Conservation (phyloP, 2,888 invertebrate genomes). For the Blera fallax region DNA sequence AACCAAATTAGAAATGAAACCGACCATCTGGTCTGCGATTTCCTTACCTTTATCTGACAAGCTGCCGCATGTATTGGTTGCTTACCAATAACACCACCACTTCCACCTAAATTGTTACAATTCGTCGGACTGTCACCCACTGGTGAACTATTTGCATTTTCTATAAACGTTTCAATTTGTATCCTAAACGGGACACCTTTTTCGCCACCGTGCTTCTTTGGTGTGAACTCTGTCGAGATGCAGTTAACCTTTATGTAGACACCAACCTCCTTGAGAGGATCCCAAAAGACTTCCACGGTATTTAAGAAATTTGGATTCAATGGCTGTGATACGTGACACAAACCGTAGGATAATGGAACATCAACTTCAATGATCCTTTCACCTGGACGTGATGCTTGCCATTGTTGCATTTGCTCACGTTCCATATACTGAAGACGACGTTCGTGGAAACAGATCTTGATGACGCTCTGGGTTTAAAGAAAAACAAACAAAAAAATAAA, state of each 20-base stretch:
- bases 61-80: slow-evolving; percentile 94
- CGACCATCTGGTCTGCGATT: slow-evolving; percentile 77
- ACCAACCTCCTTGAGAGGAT: slow-evolving; percentile 97
- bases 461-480: slow-evolving; percentile 86
- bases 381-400: slow-evolving; percentile 94
- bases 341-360: slow-evolving; percentile 95
- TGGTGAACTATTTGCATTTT: slow-evolving; percentile 75
- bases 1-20: neutral
- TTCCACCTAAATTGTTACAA: slow-evolving; percentile 61
- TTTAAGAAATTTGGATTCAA: slow-evolving; percentile 86
- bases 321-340: slow-evolving; percentile 91
- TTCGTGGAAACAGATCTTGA: slow-evolving; percentile 97
- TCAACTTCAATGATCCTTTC: slow-evolving; percentile 96
- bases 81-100: slow-evolving; percentile 79
- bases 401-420: slow-evolving; percentile 94
- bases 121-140: slow-evolving; percentile 60
- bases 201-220: slow-evolving; percentile 98
- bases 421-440: slow-evolving; percentile 97
- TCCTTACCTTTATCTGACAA: slow-evolving; percentile 96
- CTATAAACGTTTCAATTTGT: slow-evolving; percentile 92
- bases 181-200: slow-evolving; percentile 98
- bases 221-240: slow-evolving; percentile 98
- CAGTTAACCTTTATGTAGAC: slow-evolving; percentile 98
- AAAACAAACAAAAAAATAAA: slow-evolving; percentile 82
- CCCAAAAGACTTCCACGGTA: slow-evolving; percentile 95